Conservation (phyloP, 2,888 invertebrate genomes). For the Conchocele bisecta region DNA sequence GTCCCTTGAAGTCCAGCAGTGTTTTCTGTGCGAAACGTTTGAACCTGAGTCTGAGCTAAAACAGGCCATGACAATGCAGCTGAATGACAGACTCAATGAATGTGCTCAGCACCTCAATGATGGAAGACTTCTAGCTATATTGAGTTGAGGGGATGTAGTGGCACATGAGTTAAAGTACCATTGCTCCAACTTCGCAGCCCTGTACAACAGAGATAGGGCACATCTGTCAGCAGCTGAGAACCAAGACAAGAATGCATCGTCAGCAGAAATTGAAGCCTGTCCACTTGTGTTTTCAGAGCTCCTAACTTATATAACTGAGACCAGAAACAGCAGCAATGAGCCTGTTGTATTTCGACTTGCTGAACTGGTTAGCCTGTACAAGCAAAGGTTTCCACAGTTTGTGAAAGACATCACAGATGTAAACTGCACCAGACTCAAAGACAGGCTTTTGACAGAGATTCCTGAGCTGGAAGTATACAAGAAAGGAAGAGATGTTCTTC, state of each 20-base stretch:
- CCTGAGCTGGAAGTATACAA: not conserved
- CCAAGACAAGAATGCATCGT: too few relatives aligned
- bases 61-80: not conserved
- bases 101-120: constrained; percentile 18
- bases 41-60: too few relatives aligned
- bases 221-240: too few relatives aligned
- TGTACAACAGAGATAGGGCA: constrained; percentile 27
- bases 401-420: not conserved
- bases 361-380: not conserved
- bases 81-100: not conserved
- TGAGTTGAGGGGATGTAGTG: constrained; percentile 45
- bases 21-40: too few relatives aligned
- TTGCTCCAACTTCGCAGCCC: constrained; percentile 2
- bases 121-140: constrained; percentile 26
- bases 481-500: constrained; percentile 17
- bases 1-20: too few relatives aligned
- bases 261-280: too few relatives aligned
- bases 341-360: not conserved
- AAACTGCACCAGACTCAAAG: not conserved
- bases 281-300: not conserved
- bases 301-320: not conserved
- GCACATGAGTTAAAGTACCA: constrained; percentile 46
- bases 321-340: not conserved
- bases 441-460: not conserved
- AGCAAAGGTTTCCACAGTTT: not conserved